phyloP scores from a whole-genome alignment of 2,888 invertebrate species.

The Diaperis boleti region DNA sequence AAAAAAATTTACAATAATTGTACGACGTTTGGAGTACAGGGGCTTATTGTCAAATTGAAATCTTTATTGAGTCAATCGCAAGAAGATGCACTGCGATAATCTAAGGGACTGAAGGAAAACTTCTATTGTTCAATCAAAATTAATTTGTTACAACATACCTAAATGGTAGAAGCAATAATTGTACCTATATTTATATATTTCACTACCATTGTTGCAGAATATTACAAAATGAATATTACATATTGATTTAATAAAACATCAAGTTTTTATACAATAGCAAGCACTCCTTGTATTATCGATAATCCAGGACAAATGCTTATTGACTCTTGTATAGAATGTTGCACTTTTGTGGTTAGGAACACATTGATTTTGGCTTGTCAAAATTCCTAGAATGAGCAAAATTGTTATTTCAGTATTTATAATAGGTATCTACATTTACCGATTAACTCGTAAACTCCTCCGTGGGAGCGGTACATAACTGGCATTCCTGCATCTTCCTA shows the following conservation, averaged over 20 bases:
- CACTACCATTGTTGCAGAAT: too few species aligned
- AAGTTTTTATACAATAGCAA: conserved; percentile 68
- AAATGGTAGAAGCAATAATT: too few species aligned
- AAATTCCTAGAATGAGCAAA: conserved; percentile 64
- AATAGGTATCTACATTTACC: conserved; percentile 62
- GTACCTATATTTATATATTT: too few species aligned
- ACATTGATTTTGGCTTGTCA: conserved; percentile 69
- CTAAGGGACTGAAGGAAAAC: too few species aligned
- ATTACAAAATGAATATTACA: too few species aligned
- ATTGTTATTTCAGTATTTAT: not conserved
- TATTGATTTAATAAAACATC: conserved; percentile 11
- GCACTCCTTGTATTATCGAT: conserved; percentile 69
- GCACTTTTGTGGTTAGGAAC: conserved; percentile 60
- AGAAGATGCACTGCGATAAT: too few species aligned
- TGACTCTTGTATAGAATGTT: conserved; percentile 69
- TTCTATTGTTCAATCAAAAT: too few species aligned
- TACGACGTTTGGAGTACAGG: too few species aligned
- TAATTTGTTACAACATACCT: too few species aligned
- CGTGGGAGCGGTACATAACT: conserved; percentile 68
- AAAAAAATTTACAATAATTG: too few species aligned
- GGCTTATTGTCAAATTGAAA: too few species aligned
- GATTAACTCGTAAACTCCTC: conserved; percentile 68
- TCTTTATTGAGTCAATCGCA: too few species aligned
- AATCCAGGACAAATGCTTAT: conserved; percentile 71
- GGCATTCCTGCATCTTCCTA: conserved; percentile 71